These are phyloP conservation scores for Colletes gigas DNA, from an alignment of 1,140 invertebrate species.

Conservation along the genomic window DNA sequence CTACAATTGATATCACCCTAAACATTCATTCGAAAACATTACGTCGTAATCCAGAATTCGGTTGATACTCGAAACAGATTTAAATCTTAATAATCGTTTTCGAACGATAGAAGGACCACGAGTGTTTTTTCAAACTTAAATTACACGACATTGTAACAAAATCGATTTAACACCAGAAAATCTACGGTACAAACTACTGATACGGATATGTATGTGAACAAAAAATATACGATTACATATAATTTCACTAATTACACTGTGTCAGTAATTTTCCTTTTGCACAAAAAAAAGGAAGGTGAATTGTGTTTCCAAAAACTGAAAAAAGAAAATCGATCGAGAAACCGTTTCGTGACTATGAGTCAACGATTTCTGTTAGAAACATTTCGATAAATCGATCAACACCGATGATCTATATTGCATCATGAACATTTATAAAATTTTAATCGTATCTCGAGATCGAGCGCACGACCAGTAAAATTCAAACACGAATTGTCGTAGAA, in stretches of 20 bases:
- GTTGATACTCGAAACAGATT: background rate
- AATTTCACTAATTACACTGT: slow-evolving; percentile 42
- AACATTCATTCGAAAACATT: background rate
- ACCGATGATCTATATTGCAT: background rate
- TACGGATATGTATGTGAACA: slow-evolving; percentile 20
- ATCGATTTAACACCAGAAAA: background rate
- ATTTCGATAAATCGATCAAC: background rate
- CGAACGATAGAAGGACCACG: background rate
- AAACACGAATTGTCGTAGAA: background rate
- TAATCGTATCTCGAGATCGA: background rate
- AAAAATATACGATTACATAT: slow-evolving; percentile 54
- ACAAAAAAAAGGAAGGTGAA: too few species aligned
- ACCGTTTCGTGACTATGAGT: too few species aligned
- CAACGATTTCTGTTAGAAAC: too few species aligned
- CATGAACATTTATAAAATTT: background rate
- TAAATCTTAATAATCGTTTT: background rate
- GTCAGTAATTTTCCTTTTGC: background rate
- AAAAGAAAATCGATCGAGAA: too few species aligned
- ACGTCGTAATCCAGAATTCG: background rate
- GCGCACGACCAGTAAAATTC: background rate
- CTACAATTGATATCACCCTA: background rate
- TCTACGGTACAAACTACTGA: slow-evolving; percentile 9
- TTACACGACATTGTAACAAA: background rate
- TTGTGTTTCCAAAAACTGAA: too few species aligned
- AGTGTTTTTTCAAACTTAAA: slow-evolving; percentile 1